Conservation (phyloP, 2,888 invertebrate genomes). For the Erebia aethiops region DNA sequence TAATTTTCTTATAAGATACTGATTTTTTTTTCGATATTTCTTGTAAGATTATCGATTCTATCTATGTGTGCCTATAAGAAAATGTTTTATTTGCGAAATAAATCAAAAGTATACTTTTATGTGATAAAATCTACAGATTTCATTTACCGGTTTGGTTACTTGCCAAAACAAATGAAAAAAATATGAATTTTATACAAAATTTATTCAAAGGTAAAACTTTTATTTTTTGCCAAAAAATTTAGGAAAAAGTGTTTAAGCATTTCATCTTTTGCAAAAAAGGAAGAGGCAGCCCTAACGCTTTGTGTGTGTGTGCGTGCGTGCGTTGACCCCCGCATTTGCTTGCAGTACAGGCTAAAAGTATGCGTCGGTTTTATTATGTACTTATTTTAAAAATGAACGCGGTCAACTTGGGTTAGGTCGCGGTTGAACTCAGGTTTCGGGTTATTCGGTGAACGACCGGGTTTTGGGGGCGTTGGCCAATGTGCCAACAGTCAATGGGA, state of each 20-base stretch:
- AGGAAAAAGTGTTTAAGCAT: conserved; percentile 27
- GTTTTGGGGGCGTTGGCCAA: conserved; percentile 17
- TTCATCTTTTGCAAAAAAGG: not conserved
- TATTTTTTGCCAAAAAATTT: not conserved
- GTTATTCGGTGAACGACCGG: conserved; percentile 50
- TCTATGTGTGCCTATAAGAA: no score
- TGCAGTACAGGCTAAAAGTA: conserved; percentile 82
- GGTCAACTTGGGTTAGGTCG: conserved; percentile 79
- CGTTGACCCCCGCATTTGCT: conserved; percentile 81
- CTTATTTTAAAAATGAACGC: conserved; percentile 81
- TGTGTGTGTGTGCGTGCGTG: conserved; percentile 66
- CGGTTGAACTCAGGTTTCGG: conserved; percentile 52
- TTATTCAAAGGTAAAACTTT: no score
- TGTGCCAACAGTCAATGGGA: not conserved
- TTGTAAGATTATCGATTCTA: no score
- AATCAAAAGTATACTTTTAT: no score
- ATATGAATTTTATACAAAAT: no score
- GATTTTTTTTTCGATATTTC: no score
- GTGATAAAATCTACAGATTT: no score
- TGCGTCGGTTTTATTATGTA: conserved; percentile 82
- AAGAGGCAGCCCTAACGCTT: conserved; percentile 37
- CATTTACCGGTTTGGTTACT: no score
- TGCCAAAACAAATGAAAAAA: no score
- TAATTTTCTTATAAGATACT: no score
- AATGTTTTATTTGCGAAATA: no score